A percentile compares a stretch with the other conserved stretches of the same genome.
Conservation (phyloP, 1,140 invertebrate genomes). For the Centruroides sculpturatus region DNA sequence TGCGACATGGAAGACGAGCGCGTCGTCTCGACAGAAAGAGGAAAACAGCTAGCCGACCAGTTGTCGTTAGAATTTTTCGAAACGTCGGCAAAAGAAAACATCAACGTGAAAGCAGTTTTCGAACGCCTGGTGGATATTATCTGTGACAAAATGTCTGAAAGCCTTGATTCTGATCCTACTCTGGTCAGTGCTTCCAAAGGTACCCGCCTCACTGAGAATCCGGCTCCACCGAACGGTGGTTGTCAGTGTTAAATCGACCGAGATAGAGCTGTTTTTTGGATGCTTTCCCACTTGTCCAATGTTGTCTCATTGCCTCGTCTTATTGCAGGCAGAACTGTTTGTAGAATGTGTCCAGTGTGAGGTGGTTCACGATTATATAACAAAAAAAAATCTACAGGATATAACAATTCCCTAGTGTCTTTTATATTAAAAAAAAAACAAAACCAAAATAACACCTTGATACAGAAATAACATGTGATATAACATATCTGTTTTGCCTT, state of each 20-base stretch:
- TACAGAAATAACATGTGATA: too few relatives aligned
- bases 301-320: too few relatives aligned
- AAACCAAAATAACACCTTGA: too few relatives aligned
- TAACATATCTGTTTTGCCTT: too few relatives aligned
- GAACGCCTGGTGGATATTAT: slow-evolving; percentile 98
- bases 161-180: slow-evolving; percentile 83
- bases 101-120: slow-evolving; percentile 98
- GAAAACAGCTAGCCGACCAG: slow-evolving; percentile 93
- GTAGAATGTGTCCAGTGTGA: too few relatives aligned
- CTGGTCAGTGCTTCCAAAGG: slow-evolving; percentile 58
- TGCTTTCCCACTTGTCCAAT: background rate
- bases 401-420: too few relatives aligned
- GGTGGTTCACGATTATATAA: too few relatives aligned
- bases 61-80: slow-evolving; percentile 98
- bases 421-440: too few relatives aligned
- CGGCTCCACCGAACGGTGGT: slow-evolving; percentile 10
- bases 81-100: slow-evolving; percentile 98
- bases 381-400: too few relatives aligned
- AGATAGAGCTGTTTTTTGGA: background rate
- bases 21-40: slow-evolving; percentile 91
- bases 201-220: slow-evolving; percentile 54
- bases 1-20: slow-evolving; percentile 99
- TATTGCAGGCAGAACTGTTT: too few relatives aligned
- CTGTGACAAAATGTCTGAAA: slow-evolving; percentile 99
- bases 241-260: slow-evolving; percentile 13